Base-by-base conservation (phyloP, 1,140 invertebrate genomes). In the Polyergus mexicanus region DNA sequence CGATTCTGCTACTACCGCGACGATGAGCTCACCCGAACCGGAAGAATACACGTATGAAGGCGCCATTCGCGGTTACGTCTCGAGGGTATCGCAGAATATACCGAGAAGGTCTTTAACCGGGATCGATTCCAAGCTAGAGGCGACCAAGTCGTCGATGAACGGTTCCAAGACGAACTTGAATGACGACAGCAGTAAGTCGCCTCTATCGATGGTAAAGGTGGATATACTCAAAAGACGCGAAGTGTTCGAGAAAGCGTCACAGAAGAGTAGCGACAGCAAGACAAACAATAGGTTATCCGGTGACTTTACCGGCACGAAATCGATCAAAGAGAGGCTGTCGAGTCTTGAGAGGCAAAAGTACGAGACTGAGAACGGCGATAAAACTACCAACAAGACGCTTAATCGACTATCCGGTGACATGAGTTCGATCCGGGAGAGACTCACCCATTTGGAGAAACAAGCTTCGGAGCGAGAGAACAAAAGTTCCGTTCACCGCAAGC, bases 31-130 rank as follows among this genome's bases (percentile, higher is more conserved):
- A 22, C 95, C 96, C 1, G 96, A 96, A 89, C 95, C 96, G 4
- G 96, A 97, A 86, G 97, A 98, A 92, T 98, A 98, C 93, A 98
- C 97, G 0, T 98, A 98, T 93, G 98, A 98, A 93, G 97, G 97
- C 86, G 98, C 98, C 83, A 98, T 98, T 86, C 97, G 98, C 90
- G 97, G 97, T 84, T 98, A 98, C 92, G 97, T 98, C 78, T 97
- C 96, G 83, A 96, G 96, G 91, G 97, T 97, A 83, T 95, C 95
- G 63, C 96, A 95, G 92, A 97, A 94, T 90, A 94, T 93, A 90
- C 94, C 94, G 0, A 88, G 93, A 84, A 90, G 91, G 51, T 93
- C 94, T 90, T 77, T 94, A 84, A 93, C 84, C 51, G 91, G 80
- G 87, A 88, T 93, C 84, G 95, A 94, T 84, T 91, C 90, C 44